Conservation (phyloP, 2,888 invertebrate species). For the Erannis defoliaria region DNA sequence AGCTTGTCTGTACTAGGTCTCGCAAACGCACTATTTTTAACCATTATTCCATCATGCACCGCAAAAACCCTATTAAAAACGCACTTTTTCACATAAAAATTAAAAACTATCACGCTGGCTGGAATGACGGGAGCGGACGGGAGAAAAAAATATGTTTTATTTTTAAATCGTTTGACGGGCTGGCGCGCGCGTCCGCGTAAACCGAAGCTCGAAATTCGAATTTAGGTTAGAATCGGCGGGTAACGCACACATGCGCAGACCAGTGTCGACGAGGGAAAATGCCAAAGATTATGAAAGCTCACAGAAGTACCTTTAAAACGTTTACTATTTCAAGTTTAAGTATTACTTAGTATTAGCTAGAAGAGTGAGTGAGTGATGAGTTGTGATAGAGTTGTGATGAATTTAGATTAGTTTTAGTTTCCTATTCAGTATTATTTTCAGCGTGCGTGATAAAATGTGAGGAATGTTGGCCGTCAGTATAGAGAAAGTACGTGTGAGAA, state of each 20-base stretch:
- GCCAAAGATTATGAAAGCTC: constrained; percentile 61
- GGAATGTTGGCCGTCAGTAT: constrained; percentile 5
- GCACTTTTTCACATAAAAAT: constrained; percentile 43
- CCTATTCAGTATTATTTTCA: background rate
- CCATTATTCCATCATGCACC: constrained; percentile 56
- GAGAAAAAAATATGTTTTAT: constrained; percentile 65
- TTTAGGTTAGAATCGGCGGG: constrained; percentile 84
- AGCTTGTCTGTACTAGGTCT: constrained; percentile 56
- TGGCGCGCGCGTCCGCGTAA: constrained; percentile 73
- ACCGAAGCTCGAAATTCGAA: constrained; percentile 78
- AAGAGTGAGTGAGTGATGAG: too few relatives aligned
- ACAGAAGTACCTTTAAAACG: constrained; percentile 7
- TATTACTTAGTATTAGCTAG: too few relatives aligned
- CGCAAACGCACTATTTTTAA: constrained; percentile 66
- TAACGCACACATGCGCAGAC: constrained; percentile 54
- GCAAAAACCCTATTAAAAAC: constrained; percentile 35
- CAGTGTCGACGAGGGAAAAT: constrained; percentile 51
- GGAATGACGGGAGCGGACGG: constrained; percentile 38
- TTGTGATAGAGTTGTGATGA: too few relatives aligned
- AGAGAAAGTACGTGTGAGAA: constrained; percentile 20
- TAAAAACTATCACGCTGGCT: constrained; percentile 23
- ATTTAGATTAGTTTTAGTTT: too few relatives aligned
- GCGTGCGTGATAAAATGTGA: background rate
- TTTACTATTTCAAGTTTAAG: background rate
- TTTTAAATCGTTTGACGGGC: constrained; percentile 77